Percentiles rank a stretch among this genome's conserved stretches.
Evolutionary conservation across 1,140 invertebrate species (phyloP).

Genomic region (Caenorhabditis inopinata): DNA sequence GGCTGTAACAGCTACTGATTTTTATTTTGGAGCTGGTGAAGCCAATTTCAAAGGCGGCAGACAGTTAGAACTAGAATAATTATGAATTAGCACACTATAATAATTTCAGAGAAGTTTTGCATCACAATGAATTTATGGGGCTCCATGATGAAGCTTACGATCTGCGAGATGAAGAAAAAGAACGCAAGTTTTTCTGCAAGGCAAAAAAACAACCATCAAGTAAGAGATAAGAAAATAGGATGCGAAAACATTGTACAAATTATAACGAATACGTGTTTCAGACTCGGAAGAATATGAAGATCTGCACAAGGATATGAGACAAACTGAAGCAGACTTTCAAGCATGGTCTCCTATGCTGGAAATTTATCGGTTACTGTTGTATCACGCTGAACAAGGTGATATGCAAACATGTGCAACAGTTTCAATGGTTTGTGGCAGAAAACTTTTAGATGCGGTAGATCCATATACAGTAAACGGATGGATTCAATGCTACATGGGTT

Average conservation of each 20-base stretch:
- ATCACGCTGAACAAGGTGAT: slow-evolving; percentile 27
- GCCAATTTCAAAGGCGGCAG: background rate
- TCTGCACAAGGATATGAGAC: background rate
- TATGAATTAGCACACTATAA: no score
- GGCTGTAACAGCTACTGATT: background rate
- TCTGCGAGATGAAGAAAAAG: background rate
- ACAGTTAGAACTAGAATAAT: no score
- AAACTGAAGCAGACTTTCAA: background rate
- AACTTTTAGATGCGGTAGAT: background rate
- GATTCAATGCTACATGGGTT: slow-evolving; percentile 29
- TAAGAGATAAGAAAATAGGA: no score
- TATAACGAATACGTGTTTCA: background rate
- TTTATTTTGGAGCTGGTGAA: slow-evolving; percentile 16
- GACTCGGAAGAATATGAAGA: background rate
- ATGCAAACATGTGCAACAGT: slow-evolving; percentile 34
- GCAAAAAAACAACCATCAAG: background rate
- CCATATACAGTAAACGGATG: background rate
- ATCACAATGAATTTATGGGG: background rate
- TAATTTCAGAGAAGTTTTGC: background rate
- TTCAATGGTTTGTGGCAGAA: background rate
- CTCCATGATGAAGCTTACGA: background rate
- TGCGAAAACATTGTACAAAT: background rate
- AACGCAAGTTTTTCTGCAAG: background rate
- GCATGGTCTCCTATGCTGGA: slow-evolving; percentile 8
- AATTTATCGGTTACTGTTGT: background rate